Conservation (phyloP, 2,888 invertebrate genomes). For the Troides helena region DNA sequence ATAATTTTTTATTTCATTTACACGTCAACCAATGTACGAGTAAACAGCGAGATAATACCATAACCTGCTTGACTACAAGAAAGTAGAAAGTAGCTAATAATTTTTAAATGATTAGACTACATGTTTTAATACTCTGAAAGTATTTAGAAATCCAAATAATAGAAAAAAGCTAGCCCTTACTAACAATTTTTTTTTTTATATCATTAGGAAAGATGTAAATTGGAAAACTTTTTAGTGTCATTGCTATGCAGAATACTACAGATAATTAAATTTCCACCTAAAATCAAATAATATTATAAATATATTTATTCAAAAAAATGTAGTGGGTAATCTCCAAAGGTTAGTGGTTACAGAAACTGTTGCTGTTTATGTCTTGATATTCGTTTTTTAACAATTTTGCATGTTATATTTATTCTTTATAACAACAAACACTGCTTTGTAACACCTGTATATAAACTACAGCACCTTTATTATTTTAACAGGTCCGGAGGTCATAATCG, state of each 20-base stretch:
- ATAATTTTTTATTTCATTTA: too few species aligned
- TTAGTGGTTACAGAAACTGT: neutral
- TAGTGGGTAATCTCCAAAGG: neutral
- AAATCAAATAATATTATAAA: neutral
- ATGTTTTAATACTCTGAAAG: too few species aligned
- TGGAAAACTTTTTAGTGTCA: constrained; percentile 3
- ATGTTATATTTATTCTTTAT: neutral
- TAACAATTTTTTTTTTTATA: neutral
- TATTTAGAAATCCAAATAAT: neutral
- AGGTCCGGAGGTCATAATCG: constrained; percentile 34
- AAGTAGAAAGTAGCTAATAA: too few species aligned
- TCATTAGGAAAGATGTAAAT: constrained; percentile 1
- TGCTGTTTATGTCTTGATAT: neutral
- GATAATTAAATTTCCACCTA: neutral
- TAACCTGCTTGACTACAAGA: too few species aligned
- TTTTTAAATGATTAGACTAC: too few species aligned
- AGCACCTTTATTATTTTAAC: constrained; percentile 32
- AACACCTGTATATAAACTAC: neutral
- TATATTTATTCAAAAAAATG: neutral
- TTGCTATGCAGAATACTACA: constrained; percentile 14
- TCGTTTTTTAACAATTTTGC: neutral
- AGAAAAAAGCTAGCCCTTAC: neutral
- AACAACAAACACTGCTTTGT: neutral
- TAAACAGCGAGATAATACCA: too few species aligned
- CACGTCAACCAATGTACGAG: too few species aligned